Base-by-base conservation (phyloP, 2,888 invertebrate species). In the Nomada fabriciana region DNA sequence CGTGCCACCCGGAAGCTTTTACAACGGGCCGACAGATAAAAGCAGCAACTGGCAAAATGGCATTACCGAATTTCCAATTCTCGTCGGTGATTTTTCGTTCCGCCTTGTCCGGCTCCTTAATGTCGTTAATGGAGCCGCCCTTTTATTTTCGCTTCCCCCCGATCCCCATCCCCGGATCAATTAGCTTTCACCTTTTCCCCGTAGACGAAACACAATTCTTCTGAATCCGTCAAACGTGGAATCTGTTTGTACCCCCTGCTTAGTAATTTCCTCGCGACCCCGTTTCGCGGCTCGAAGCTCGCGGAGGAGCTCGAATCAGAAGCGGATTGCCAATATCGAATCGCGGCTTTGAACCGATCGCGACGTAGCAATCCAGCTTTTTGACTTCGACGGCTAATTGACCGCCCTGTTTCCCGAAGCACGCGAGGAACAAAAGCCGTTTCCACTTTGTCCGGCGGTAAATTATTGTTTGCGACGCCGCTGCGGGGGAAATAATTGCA, bases 1-100 rank as follows among this genome's bases (percentile, higher is more conserved):
- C 42, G 47, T 29, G 61, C 42, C 20, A 11, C 18, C 42, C 61
- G 60, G 42, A 57, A 63, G 67, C 78, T 63, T 72, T 68, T 53
- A 47, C 61, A 63, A 36, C 43, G 52, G 42, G 36, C 9, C 50
- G 7, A 18, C 18, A 42, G 61, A 72, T 77, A 77, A 77, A 65
- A 72, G 57, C 76, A 52, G 3, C 3, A 67, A 13, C 50, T 47
- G 20, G 18, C 36, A 18, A 59, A 70, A 50, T 25, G 11, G 20
- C 47, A 18, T 80, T 74, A 70, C 61, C 47, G 71, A 77, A 77
- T 77, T 77, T 68, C 18, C 69, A 60, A 70, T 77, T 20, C 23
- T 0, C 47, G 47, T 3, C 15, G 47, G 13, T 3, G 47, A 11
- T 47, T 15, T 3, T 47, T 15, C 47, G 13, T 13, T 13, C 15